Base-by-base conservation (phyloP, 2,888 invertebrate species). In the Xylota segnis region DNA sequence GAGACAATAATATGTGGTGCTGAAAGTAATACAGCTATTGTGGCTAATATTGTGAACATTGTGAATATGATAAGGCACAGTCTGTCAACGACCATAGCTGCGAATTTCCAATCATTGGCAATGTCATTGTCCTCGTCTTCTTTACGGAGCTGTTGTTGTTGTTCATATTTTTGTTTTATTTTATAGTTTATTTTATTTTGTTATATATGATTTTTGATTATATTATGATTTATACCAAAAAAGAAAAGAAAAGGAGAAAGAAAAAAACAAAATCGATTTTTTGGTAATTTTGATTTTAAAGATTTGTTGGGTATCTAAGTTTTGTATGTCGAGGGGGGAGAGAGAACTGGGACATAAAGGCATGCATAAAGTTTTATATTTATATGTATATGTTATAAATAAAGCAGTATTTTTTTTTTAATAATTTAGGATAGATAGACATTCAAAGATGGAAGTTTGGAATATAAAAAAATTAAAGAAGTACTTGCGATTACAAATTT, bases 31-130 rank as follows among this genome's bases (percentile, higher is more conserved):
- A 98, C 98, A 94, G 97, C 97, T 94, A 98, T 96, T 93, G 98
- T 98, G 94, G 98, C 97, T 94, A 98, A 96, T 95, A 98, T 97
- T 94, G 98, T 98, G 96, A 98, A 98, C 94, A 97, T 95, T 94
- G 98, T 98, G 96, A 99, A 99, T 95, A 98, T 96, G 95, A 98
- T 98, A 96, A 99, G 97, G 96, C 99, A 99, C 95, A 98, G 96
- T 95, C 98, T 96, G 96, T 99, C 99, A 94, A 99, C 98, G 94
- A 99, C 98, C 98, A 98, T 98, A 93, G 98, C 98, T 93, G 98
- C 98, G 94, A 98, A 99, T 95, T 98, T 98, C 99, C 99, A 99
- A 96, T 98, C 98, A 94, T 97, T 97, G 93, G 98, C 96, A 93
- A 98, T 95, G 93, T 97, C 97, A 93, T 96, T 96, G 91, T 97